phyloP scores from a whole-genome alignment of 2,113 vertebrate species.

The Stigmatopora nigra region DNA sequence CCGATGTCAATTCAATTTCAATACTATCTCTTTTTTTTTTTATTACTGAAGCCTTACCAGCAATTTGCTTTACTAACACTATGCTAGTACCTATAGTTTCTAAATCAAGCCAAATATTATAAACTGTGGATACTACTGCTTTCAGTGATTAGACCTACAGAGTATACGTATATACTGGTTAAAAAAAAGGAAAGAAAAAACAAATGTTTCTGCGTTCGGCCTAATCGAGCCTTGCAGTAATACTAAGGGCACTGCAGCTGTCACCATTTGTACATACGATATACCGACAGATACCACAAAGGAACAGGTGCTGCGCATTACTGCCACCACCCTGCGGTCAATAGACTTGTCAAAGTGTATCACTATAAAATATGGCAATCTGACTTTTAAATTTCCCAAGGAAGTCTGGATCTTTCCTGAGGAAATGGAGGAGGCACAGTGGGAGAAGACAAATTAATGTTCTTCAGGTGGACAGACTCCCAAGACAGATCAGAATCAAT shows the following conservation, averaged over 20 bases:
- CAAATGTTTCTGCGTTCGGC: constrained; percentile 36
- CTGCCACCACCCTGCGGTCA: constrained; percentile 48
- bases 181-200: constrained; percentile 19
- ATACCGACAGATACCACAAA: constrained; percentile 54
- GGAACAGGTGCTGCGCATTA: constrained; percentile 69
- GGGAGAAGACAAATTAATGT: constrained; percentile 26
- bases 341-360: constrained; percentile 57
- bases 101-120: constrained; percentile 51
- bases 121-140: constrained; percentile 33
- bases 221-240: constrained; percentile 22
- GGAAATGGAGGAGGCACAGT: constrained; percentile 30
- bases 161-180: constrained; percentile 14
- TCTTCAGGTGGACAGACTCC: constrained; percentile 45
- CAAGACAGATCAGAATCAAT: constrained; percentile 35
- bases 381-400: constrained; percentile 36
- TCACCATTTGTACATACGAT: constrained; percentile 62
- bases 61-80: too few species aligned
- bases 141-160: constrained; percentile 38
- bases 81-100: constrained; percentile 22
- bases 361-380: constrained; percentile 42
- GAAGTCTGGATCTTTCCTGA: constrained; percentile 14
- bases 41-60: too few species aligned
- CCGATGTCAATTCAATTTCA: too few species aligned
- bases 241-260: constrained; percentile 67
- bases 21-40: too few species aligned